These are phyloP conservation scores for Lonchura striata DNA, from an alignment of 2,113 vertebrate species.

Conservation along the genomic window DNA sequence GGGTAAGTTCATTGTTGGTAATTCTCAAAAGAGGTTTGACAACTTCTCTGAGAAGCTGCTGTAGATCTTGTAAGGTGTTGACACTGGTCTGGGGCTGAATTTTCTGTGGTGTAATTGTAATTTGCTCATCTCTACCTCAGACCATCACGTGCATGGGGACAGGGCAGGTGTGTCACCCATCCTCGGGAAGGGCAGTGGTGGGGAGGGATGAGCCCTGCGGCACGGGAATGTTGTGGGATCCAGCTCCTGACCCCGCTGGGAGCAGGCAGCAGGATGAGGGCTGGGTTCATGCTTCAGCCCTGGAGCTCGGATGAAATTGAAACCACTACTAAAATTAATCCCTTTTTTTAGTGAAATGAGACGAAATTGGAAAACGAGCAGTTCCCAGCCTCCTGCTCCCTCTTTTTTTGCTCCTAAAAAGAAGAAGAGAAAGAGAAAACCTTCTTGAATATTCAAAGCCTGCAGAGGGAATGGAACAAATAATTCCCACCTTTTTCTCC, in stretches of 20 bases:
- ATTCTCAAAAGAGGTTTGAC: background rate
- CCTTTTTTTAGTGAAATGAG: background rate
- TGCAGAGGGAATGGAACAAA: background rate
- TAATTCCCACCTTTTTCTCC: background rate
- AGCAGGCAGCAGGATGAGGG: background rate
- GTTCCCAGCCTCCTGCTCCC: background rate
- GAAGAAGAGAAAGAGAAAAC: background rate
- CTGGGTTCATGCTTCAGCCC: background rate
- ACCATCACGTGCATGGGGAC: accelerated
- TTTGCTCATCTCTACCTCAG: background rate
- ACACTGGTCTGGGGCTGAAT: background rate
- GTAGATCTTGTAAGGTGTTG: background rate
- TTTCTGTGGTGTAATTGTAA: background rate
- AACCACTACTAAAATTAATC: background rate
- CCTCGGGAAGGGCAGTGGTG: accelerated
- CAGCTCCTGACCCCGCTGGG: background rate
- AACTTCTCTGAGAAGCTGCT: background rate
- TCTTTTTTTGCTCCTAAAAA: background rate
- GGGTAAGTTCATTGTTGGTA: background rate
- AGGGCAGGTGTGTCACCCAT: background rate
- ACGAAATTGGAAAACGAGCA: background rate
- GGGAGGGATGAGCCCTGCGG: background rate
- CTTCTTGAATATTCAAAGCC: background rate
- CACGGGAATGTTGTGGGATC: accelerated
- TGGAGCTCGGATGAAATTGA: background rate